phyloP scores from a whole-genome alignment of 2,888 invertebrate species.

The Thumatha senex region DNA sequence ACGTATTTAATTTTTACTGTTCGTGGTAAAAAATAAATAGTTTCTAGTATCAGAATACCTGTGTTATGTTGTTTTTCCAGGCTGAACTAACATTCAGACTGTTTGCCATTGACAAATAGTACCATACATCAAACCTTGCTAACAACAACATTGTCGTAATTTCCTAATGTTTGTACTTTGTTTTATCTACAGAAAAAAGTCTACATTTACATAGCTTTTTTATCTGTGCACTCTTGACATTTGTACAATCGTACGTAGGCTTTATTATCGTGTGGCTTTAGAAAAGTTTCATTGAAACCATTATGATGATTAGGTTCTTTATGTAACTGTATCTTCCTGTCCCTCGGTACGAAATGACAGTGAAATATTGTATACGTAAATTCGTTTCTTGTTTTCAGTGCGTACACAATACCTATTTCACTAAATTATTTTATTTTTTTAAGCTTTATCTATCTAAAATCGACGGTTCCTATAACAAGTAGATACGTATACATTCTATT shows the following conservation, averaged over 20 bases:
- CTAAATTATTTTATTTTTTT: too few relatives aligned
- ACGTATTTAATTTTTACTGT: neutral
- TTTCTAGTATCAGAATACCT: neutral
- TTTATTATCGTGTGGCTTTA: constrained; percentile 1
- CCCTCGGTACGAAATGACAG: neutral
- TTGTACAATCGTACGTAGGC: constrained; percentile 10
- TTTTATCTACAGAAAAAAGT: too few relatives aligned
- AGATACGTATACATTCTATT: too few relatives aligned
- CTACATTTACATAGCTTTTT: constrained; percentile 33
- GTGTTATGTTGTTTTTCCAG: neutral
- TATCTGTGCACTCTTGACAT: constrained; percentile 30
- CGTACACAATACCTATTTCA: too few relatives aligned
- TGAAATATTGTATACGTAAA: neutral
- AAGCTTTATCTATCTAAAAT: neutral
- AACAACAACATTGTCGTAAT: constrained; percentile 40
- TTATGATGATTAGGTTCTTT: neutral
- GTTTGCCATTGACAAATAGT: neutral
- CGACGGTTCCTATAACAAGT: too few relatives aligned
- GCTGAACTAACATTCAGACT: neutral
- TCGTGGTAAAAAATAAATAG: neutral
- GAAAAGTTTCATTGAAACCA: neutral
- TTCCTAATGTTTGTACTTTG: constrained; percentile 48
- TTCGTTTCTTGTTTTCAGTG: neutral
- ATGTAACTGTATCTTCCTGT: neutral
- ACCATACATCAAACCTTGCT: neutral